Percentiles rank a stretch among this genome's conserved stretches.
Conservation (phyloP, 2,113 vertebrate species). For the Pyxicephalus adspersus region DNA sequence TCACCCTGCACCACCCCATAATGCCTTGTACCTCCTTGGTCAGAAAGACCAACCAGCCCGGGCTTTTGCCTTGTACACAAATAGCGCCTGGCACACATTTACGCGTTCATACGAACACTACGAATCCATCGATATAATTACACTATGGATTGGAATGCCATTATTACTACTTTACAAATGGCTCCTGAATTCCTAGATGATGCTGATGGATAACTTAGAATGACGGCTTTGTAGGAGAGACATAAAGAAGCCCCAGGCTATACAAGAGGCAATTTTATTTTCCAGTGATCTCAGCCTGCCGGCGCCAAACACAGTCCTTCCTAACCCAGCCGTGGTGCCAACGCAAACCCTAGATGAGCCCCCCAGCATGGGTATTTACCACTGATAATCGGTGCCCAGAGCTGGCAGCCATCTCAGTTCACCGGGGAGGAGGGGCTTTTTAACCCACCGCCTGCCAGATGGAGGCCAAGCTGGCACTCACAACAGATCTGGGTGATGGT, state of each 20-base stretch:
- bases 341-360: not conserved
- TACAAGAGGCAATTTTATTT: too few species aligned
- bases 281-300: not conserved
- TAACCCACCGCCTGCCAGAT: slow-evolving; percentile 9
- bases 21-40: too few species aligned
- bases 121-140: too few species aligned
- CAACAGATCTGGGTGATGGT: not conserved
- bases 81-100: too few species aligned
- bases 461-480: slow-evolving; percentile 37
- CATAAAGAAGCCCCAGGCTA: too few species aligned
- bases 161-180: too few species aligned
- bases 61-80: too few species aligned
- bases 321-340: too few species aligned
- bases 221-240: not conserved
- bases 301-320: not conserved
- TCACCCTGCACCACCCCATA: too few species aligned
- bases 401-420: not conserved
- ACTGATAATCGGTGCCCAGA: not conserved
- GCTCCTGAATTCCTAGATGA: not conserved
- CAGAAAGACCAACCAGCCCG: too few species aligned
- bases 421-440: not conserved
- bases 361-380: not conserved
- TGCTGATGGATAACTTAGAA: not conserved
- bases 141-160: too few species aligned
- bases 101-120: too few species aligned